Conservation (phyloP, 2,888 invertebrate genomes). For the Pyrocoelia pectoralis region DNA sequence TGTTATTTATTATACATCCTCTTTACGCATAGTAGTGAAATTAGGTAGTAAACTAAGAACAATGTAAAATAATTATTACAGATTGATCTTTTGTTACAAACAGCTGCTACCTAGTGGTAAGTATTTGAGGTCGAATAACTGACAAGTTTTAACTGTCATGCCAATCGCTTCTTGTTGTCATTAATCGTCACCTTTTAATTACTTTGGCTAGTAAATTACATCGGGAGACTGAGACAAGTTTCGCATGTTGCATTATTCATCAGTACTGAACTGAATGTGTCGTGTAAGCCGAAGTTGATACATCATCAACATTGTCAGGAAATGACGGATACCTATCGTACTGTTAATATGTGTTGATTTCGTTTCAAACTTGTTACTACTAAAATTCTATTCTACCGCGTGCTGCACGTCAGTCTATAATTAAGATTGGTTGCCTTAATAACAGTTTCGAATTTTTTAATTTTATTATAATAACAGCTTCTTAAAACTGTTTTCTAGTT, state of each 20-base stretch:
- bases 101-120: constrained; percentile 30
- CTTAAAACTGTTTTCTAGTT: neutral
- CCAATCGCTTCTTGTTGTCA: constrained; percentile 60
- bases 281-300: constrained; percentile 32
- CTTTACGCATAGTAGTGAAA: too few relatives aligned
- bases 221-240: constrained; percentile 41
- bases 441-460: neutral
- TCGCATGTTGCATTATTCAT: constrained; percentile 46
- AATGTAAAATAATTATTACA: neutral
- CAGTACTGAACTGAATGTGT: constrained; percentile 35
- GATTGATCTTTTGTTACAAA: constrained; percentile 15
- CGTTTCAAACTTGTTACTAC: constrained; percentile 17
- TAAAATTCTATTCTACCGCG: constrained; percentile 14
- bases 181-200: constrained; percentile 63
- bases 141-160: constrained; percentile 45
- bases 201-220: constrained; percentile 50
- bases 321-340: constrained; percentile 31
- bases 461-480: constrained; percentile 12
- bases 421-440: constrained; percentile 11
- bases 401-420: constrained; percentile 24
- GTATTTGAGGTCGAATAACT: constrained; percentile 37
- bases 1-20: too few relatives aligned
- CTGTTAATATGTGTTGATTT: constrained; percentile 26
- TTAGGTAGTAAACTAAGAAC: too few relatives aligned
- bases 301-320: constrained; percentile 35